Evolutionary conservation across 2,888 invertebrate genomes (phyloP), one percentile per base, ranked within the genome.

Genomic region (Lasioglossum zephyrum): DNA sequence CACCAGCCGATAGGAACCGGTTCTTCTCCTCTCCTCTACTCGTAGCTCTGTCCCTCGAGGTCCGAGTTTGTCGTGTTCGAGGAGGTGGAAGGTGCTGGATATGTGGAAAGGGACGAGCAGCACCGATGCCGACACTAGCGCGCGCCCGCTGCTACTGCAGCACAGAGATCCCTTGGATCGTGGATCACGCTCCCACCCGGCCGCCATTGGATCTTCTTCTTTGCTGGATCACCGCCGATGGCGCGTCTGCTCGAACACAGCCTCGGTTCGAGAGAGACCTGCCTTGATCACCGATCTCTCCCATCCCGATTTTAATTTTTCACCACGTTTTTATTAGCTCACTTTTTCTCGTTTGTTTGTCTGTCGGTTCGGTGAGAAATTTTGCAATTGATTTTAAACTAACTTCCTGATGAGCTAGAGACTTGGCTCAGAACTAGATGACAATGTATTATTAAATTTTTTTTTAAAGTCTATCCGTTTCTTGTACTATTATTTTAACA

Each of bases 71-170:
- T 66, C 31, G 66, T 66, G 36, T 73, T 22, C 82, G 78, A 86
- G 78, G 90, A 87, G 87, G 89, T 84, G 84, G 73, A 80, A 83
- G 81, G 70, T 79, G 82, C 73, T 73, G 77, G 84, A 22, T 36
- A 74, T 79, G 83, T 73, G 81, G 85, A 87, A 86, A 80, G 86
- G 79, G 85, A 87, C 77, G 87, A 92, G 87, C 87, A 89, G 85
- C 88, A 90, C 92, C 93, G 93, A 94, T 93, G 92, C 92, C 92
- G 92, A 93, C 92, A 92, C 93, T 92, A 90, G 90, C 93, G 91
- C 94, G 93, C 92, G 92, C 91, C 91, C 92, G 92, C 91, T 92
- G 92, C 94, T 93, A 94, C 94, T 94, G 92, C 89, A 84, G 85
- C 81, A 79, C 75, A 81, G 78, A 79, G 83, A 86, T 82, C 49